Evolutionary conservation across 2,888 invertebrate species (phyloP).

Genomic region (Amblyteles armatorius): DNA sequence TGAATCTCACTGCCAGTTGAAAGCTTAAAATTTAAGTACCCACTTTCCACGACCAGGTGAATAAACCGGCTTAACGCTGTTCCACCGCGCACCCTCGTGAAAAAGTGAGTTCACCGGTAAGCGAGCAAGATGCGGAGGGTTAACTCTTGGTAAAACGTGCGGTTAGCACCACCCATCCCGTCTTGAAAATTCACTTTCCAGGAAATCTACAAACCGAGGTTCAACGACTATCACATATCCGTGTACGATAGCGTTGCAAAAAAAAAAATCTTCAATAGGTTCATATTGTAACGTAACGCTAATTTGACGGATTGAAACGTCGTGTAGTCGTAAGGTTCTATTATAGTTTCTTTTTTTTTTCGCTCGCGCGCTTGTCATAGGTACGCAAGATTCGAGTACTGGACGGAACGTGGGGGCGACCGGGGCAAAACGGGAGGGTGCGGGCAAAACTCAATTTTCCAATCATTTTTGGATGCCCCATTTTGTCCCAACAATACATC

Average conservation of each 20-base stretch:
- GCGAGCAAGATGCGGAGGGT: constrained; percentile 28
- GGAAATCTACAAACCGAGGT: not conserved
- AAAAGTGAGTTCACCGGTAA: constrained; percentile 48
- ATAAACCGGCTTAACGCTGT: constrained; percentile 75
- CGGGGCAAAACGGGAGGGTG: too few species aligned
- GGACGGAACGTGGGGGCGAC: too few species aligned
- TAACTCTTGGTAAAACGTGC: constrained; percentile 41
- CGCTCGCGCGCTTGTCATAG: too few species aligned
- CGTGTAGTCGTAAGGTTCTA: too few species aligned
- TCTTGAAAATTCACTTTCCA: constrained; percentile 36
- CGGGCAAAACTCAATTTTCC: too few species aligned
- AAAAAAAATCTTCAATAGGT: not conserved
- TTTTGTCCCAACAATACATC: too few species aligned
- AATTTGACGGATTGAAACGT: too few species aligned
- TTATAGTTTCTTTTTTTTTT: too few species aligned
- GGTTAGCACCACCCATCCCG: constrained; percentile 34
- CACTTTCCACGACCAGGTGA: constrained; percentile 72
- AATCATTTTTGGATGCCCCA: too few species aligned
- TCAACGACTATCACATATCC: not conserved
- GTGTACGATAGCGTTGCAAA: not conserved
- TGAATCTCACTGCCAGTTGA: constrained; percentile 76
- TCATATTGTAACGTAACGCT: too few species aligned
- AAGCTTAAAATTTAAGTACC: constrained; percentile 79
- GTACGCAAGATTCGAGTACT: too few species aligned
- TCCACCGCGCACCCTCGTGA: constrained; percentile 55